These are phyloP conservation scores for Brachionus manjavacas DNA, from an alignment of 1,140 invertebrate genomes.

Conservation along the genomic window DNA sequence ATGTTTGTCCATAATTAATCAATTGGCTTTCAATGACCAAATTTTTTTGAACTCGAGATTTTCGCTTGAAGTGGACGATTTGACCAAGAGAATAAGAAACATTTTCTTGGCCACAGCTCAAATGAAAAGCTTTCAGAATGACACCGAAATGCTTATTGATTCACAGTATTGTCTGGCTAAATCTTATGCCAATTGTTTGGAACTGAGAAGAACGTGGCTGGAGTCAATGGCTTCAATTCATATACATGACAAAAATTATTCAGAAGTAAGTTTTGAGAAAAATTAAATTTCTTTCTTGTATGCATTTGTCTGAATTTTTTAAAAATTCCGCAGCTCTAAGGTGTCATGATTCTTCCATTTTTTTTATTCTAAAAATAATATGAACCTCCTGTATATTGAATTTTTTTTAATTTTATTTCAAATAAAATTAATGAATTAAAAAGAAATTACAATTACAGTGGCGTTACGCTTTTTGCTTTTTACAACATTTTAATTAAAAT, in stretches of 20 bases:
- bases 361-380: no score
- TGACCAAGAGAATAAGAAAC: constrained; percentile 82
- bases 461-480: no score
- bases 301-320: constrained; percentile 12
- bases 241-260: constrained; percentile 70
- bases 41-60: constrained; percentile 57
- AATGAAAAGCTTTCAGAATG: constrained; percentile 78
- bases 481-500: no score
- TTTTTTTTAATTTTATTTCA: no score
- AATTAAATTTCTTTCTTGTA: not conserved
- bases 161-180: constrained; percentile 86
- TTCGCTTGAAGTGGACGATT: constrained; percentile 79
- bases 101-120: constrained; percentile 87
- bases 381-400: no score
- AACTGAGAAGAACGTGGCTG: constrained; percentile 84
- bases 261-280: constrained; percentile 62
- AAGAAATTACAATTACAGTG: no score
- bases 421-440: no score
- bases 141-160: constrained; percentile 83
- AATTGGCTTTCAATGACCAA: constrained; percentile 76
- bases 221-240: constrained; percentile 80
- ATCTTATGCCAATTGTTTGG: constrained; percentile 86
- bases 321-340: no score
- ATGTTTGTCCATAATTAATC: constrained; percentile 82
- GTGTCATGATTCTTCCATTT: no score